A percentile compares a stretch with the other conserved stretches of the same genome.
Evolutionary conservation across 2,113 vertebrate genomes (phyloP).

Genomic region (Phalacrocorax carbo): DNA sequence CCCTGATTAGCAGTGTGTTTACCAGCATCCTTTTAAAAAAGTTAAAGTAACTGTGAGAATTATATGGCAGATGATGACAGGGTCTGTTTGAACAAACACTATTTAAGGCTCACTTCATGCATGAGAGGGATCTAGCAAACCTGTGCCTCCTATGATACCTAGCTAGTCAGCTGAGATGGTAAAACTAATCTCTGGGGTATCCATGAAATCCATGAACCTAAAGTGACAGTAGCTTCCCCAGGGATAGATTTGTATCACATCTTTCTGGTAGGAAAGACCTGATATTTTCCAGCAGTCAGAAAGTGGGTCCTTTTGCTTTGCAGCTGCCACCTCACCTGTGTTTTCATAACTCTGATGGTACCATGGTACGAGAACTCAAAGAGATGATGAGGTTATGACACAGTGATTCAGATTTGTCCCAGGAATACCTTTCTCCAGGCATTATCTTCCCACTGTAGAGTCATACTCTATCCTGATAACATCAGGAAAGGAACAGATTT

Average conservation of each 20-base stretch:
- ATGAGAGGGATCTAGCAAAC: background rate
- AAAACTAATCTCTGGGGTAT: background rate
- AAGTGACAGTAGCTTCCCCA: background rate
- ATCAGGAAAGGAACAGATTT: background rate
- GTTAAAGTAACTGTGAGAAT: background rate
- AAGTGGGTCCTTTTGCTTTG: background rate
- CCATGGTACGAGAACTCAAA: background rate
- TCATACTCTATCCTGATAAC: background rate
- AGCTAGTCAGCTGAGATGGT: background rate
- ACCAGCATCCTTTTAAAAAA: background rate
- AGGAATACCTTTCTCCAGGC: background rate
- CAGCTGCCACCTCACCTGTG: background rate
- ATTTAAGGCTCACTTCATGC: background rate
- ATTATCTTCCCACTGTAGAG: background rate
- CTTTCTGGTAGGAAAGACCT: background rate
- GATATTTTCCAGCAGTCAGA: background rate
- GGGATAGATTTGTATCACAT: background rate
- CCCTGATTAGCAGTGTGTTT: background rate
- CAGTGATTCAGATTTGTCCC: background rate
- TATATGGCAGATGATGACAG: background rate
- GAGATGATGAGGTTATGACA: background rate
- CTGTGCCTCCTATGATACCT: background rate
- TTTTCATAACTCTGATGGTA: background rate
- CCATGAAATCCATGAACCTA: background rate
- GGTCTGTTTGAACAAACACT: background rate